A percentile compares a stretch with the other conserved stretches of the same genome.
Evolutionary conservation across 2,888 invertebrate species (phyloP).

Genomic region (Coleophora deauratella): DNA sequence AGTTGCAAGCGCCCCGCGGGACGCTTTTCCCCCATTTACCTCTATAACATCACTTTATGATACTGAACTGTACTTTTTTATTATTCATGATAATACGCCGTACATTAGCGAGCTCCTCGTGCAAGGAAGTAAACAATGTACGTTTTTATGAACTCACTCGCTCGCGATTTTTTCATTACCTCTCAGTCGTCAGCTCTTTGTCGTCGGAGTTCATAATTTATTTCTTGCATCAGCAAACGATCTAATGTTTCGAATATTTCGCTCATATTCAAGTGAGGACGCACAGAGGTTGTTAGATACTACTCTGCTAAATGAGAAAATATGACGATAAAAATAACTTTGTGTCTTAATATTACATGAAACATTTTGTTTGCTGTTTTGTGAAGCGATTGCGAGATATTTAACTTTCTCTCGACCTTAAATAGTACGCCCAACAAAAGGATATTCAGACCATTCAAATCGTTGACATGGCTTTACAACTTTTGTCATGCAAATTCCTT

Average conservation of each 20-base stretch:
- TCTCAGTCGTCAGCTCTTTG: conserved; percentile 24
- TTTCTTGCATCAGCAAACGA: conserved; percentile 11
- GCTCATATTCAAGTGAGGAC: neutral
- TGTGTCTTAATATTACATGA: neutral
- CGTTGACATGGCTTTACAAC: no score
- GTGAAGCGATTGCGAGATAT: no score
- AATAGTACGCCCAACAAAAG: no score
- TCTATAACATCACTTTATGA: conserved; percentile 66
- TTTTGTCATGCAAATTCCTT: no score
- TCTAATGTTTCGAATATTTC: neutral
- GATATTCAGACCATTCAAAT: no score
- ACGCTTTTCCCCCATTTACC: conserved; percentile 60
- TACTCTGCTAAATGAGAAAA: no score
- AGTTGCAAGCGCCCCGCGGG: conserved; percentile 29
- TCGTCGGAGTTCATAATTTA: conserved; percentile 31
- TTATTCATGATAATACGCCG: conserved; percentile 64
- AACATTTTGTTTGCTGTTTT: no score
- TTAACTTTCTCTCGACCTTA: no score
- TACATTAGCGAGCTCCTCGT: conserved; percentile 52
- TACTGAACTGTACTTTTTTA: conserved; percentile 59
- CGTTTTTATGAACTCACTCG: conserved; percentile 33
- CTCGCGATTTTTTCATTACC: conserved; percentile 25
- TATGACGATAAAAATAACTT: neutral
- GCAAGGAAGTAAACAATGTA: conserved; percentile 17
- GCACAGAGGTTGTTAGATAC: no score